These are phyloP conservation scores for Pseudomyrmex pallidus DNA, from an alignment of 1,140 invertebrate genomes.

Conservation along the genomic window DNA sequence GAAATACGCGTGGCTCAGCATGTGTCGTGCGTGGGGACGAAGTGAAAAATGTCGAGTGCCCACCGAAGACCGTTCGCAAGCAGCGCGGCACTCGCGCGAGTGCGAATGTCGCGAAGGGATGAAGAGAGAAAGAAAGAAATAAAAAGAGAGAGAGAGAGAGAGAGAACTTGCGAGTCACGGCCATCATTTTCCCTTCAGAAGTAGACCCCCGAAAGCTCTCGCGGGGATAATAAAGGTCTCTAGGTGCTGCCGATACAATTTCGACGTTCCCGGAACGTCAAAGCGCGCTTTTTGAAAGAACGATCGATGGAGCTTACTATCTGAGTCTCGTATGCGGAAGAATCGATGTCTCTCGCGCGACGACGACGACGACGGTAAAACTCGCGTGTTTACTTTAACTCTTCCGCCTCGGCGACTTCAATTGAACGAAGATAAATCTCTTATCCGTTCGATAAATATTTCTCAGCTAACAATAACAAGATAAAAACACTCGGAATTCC, in stretches of 20 bases:
- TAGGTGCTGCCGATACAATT: conserved; percentile 47
- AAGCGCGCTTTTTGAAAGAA: not conserved
- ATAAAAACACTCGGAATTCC: too few species aligned
- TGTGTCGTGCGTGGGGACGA: not conserved
- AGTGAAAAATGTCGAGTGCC: conserved; percentile 55
- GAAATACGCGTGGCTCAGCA: conserved; percentile 57
- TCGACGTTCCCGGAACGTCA: not conserved
- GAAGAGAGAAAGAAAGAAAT: not conserved
- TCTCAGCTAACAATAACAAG: not conserved
- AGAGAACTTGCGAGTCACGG: conserved; percentile 54
- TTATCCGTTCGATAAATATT: not conserved
- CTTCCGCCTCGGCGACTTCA: not conserved
- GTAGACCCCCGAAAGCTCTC: conserved; percentile 37
- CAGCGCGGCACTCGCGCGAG: conserved; percentile 2
- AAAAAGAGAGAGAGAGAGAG: not conserved
- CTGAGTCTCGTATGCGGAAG: not conserved
- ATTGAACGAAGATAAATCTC: not conserved
- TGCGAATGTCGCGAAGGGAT: conserved; percentile 38
- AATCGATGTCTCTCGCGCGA: conserved; percentile 30
- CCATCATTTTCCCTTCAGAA: conserved; percentile 41
- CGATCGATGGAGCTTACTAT: conserved; percentile 36
- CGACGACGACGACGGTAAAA: not conserved
- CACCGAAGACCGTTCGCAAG: conserved; percentile 41
- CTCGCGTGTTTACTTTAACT: not conserved
- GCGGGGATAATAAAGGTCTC: conserved; percentile 57